phyloP scores from a whole-genome alignment of 1,140 invertebrate species.

The Idris sp. region DNA sequence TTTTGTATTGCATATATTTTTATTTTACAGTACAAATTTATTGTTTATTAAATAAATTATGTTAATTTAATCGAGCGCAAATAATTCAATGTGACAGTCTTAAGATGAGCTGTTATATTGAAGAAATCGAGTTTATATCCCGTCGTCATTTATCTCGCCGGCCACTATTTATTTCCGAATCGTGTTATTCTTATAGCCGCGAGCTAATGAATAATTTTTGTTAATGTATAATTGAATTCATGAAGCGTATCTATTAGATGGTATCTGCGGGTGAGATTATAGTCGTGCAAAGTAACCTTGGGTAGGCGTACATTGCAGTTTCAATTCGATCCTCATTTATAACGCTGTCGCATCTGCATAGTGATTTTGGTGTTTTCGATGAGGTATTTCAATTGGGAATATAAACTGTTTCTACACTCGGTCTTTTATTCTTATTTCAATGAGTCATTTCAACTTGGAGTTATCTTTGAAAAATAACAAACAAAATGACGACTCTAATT shows the following conservation, averaged over 20 bases:
- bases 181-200: conserved; percentile 53
- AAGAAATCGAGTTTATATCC: conserved; percentile 31
- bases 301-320: conserved; percentile 69
- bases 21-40: too few relatives aligned
- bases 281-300: conserved; percentile 68
- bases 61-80: conserved; percentile 48
- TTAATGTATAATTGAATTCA: conserved; percentile 77
- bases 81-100: conserved; percentile 33
- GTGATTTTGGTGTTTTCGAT: conserved; percentile 56
- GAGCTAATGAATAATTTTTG: conserved; percentile 66
- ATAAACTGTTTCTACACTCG: too few relatives aligned
- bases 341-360: conserved; percentile 67
- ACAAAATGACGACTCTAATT: too few relatives aligned
- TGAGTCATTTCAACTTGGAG: too few relatives aligned
- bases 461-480: too few relatives aligned
- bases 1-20: too few relatives aligned
- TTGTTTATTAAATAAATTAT: conserved; percentile 29
- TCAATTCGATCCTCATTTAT: conserved; percentile 74
- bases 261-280: conserved; percentile 70
- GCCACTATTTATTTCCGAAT: conserved; percentile 64
- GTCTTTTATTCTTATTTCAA: too few relatives aligned
- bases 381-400: conserved; percentile 40
- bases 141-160: conserved; percentile 64
- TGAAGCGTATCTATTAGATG: conserved; percentile 73
- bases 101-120: conserved; percentile 40